Percentiles rank a stretch among this genome's conserved stretches.
Conservation (phyloP, 2,888 invertebrate species). For the Drosophila parthenogenetica region DNA sequence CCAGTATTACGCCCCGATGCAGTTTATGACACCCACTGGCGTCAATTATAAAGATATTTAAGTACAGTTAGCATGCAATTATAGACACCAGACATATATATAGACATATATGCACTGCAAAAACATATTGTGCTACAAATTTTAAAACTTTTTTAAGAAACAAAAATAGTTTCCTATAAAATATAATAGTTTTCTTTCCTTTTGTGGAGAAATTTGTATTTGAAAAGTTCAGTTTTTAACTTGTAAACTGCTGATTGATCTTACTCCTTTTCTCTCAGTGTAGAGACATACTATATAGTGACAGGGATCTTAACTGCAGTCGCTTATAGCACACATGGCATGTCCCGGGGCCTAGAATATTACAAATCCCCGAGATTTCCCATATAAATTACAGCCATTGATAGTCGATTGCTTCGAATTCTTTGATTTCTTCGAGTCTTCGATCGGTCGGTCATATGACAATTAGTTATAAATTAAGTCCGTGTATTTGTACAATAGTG, state of each 20-base stretch:
- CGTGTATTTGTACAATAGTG: slow-evolving; percentile 14
- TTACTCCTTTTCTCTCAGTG: no score
- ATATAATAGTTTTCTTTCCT: no score
- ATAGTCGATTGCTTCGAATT: slow-evolving; percentile 40
- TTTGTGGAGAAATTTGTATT: no score
- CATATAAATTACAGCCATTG: slow-evolving; percentile 63
- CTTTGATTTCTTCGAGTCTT: background rate
- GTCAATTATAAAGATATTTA: slow-evolving; percentile 82
- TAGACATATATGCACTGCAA: slow-evolving; percentile 33
- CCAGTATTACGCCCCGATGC: slow-evolving; percentile 70
- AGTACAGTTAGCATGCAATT: slow-evolving; percentile 81
- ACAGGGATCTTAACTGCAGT: slow-evolving; percentile 41
- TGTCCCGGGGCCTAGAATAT: background rate
- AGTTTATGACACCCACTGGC: slow-evolving; percentile 75
- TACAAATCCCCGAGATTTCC: slow-evolving; percentile 55
- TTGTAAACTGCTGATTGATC: no score
- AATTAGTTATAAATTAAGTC: slow-evolving; percentile 81
- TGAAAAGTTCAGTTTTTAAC: no score
- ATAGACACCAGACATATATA: background rate
- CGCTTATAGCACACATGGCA: slow-evolving; percentile 16
- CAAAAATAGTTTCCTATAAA: no score
- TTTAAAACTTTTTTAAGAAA: no score
- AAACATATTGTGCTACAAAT: background rate
- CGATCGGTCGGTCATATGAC: slow-evolving; percentile 77
- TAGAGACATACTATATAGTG: background rate